A percentile compares a stretch with the other conserved stretches of the same genome.
These are phyloP conservation scores for Periophthalmodon schlosseri DNA, from an alignment of 2,113 vertebrate species.

Conservation along the genomic window DNA sequence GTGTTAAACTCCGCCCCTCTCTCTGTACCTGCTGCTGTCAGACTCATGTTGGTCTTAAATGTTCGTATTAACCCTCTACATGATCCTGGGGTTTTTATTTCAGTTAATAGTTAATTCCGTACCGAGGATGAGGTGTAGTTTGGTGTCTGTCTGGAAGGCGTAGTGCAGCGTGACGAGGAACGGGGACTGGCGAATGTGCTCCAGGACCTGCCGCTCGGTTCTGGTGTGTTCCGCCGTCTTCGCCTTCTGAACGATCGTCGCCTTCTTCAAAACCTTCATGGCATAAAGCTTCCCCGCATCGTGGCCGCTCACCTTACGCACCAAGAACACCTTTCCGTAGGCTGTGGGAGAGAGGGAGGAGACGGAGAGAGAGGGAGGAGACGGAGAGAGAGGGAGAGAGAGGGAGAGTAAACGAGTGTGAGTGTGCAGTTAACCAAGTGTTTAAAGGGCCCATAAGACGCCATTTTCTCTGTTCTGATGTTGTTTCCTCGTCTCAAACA, in stretches of 20 bases:
- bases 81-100: too few relatives aligned
- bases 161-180: conserved; percentile 96
- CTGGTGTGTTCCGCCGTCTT: conserved; percentile 95
- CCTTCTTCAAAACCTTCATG: conserved; percentile 99
- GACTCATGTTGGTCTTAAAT: too few relatives aligned
- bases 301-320: conserved; percentile 94
- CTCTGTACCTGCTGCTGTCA: too few relatives aligned
- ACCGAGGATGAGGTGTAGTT: conserved; percentile 98
- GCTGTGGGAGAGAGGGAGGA: conserved; percentile 76
- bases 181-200: conserved; percentile 93
- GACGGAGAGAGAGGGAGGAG: conserved; percentile 13
- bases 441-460: too few relatives aligned
- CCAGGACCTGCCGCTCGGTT: conserved; percentile 92
- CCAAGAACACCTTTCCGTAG: conserved; percentile 96
- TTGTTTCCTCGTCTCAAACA: too few relatives aligned
- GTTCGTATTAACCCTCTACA: too few relatives aligned
- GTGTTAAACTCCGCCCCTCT: too few relatives aligned
- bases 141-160: conserved; percentile 97
- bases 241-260: conserved; percentile 95
- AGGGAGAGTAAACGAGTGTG: too few relatives aligned
- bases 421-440: too few relatives aligned
- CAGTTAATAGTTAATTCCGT: conserved; percentile 13
- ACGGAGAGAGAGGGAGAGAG: too few relatives aligned
- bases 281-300: conserved; percentile 92
- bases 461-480: too few relatives aligned